phyloP scores from a whole-genome alignment of 2,888 invertebrate genomes.

The Diadromus collaris region DNA sequence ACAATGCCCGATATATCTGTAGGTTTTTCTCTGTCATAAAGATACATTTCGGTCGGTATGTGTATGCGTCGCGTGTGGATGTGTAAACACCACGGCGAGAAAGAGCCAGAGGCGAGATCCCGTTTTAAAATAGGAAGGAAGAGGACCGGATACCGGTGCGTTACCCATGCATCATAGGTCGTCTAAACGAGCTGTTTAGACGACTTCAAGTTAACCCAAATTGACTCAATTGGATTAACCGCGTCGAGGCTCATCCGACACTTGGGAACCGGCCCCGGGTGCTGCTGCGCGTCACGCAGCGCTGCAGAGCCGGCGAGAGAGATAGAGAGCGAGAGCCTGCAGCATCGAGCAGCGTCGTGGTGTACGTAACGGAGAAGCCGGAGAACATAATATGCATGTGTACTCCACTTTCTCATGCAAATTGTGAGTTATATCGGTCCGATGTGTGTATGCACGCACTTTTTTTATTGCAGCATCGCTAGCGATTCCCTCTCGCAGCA shows the following conservation, averaged over 20 bases:
- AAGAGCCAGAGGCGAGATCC: conserved; percentile 49
- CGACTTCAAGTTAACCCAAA: conserved; percentile 80
- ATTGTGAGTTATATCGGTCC: conserved; percentile 68
- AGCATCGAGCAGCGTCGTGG: conserved; percentile 27
- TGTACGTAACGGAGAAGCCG: conserved; percentile 33
- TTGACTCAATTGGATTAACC: conserved; percentile 80
- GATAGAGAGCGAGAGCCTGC: too few species aligned
- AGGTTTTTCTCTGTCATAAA: not conserved
- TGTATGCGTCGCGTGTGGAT: not conserved
- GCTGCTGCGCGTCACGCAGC: conserved; percentile 68
- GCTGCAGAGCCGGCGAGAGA: conserved; percentile 58
- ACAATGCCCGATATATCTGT: conserved; percentile 18
- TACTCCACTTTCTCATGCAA: conserved; percentile 78
- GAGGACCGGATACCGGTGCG: conserved; percentile 74
- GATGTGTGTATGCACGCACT: conserved; percentile 32
- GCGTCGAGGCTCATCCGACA: conserved; percentile 77
- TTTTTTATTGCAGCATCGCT: conserved; percentile 63
- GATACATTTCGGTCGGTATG: conserved; percentile 20
- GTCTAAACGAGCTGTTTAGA: conserved; percentile 80
- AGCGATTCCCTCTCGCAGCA: conserved; percentile 42
- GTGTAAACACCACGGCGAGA: conserved; percentile 20
- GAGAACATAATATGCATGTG: conserved; percentile 50
- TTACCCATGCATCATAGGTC: conserved; percentile 75
- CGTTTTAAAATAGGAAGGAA: conserved; percentile 72
- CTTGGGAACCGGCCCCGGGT: conserved; percentile 78